Evolutionary conservation across 2,888 invertebrate genomes (phyloP).

Genomic region (Rotaria socialis): DNA sequence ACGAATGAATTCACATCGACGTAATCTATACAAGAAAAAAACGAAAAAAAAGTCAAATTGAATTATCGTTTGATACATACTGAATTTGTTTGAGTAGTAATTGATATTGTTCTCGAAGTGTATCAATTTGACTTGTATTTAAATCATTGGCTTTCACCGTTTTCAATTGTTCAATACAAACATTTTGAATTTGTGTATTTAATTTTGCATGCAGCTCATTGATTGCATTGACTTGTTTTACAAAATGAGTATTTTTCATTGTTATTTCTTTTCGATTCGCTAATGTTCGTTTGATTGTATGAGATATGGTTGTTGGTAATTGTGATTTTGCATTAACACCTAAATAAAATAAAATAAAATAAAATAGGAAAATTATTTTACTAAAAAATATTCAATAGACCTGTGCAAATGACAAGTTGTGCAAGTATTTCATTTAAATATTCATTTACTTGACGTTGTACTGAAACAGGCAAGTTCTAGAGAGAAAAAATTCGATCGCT

Average conservation of each 20-base stretch:
- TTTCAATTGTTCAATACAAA: conserved; percentile 11
- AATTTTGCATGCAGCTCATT: not conserved
- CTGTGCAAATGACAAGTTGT: not conserved
- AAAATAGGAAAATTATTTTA: not conserved
- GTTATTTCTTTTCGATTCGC: not conserved
- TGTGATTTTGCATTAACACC: not conserved
- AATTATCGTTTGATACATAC: not conserved
- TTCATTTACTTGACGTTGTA: not conserved
- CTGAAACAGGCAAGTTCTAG: not conserved
- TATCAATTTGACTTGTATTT: conserved; percentile 1
- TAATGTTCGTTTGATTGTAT: not conserved
- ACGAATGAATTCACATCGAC: conserved; percentile 1
- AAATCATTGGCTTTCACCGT: not conserved
- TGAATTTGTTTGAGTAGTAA: conserved; percentile 5
- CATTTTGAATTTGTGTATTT: not conserved
- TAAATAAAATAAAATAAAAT: not conserved
- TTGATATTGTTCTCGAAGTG: conserved; percentile 20
- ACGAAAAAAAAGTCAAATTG: not conserved
- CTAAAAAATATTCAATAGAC: not conserved
- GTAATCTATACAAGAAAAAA: not conserved
- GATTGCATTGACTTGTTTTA: not conserved
- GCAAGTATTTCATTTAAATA: not conserved
- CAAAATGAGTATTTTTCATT: not conserved
- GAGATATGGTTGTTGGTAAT: not conserved
- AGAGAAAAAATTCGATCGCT: not conserved